phyloP scores from a whole-genome alignment of 1,140 invertebrate species.

The Tachypleus tridentatus region DNA sequence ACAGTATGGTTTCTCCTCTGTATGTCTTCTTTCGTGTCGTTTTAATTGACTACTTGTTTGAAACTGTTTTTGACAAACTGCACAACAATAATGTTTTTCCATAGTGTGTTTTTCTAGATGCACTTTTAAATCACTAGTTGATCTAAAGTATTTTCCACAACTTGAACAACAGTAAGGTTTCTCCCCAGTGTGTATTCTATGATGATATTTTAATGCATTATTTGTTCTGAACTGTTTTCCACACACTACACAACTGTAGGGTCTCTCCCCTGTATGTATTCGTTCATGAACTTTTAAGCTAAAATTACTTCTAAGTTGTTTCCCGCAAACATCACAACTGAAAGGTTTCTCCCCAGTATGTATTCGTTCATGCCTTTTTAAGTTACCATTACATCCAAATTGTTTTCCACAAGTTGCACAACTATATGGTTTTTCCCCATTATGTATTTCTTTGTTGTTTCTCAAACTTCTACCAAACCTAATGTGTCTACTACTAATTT shows the following conservation, averaged over 20 bases:
- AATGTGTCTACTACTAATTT: no score
- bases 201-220: no score
- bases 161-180: neutral
- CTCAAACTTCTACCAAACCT: neutral
- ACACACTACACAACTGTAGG: no score
- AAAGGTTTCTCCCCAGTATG: neutral
- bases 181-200: no score
- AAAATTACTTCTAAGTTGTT: no score
- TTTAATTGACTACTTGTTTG: neutral
- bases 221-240: no score
- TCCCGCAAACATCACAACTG: neutral
- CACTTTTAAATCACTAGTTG: neutral
- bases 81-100: no score
- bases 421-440: neutral
- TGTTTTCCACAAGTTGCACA: neutral
- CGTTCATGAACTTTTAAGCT: no score
- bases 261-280: no score
- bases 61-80: neutral
- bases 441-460: neutral
- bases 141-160: neutral
- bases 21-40: neutral
- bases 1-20: neutral
- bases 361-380: neutral
- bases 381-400: neutral
- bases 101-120: no score